These are phyloP conservation scores for Mesembrinibis cayennensis DNA, from an alignment of 2,113 vertebrate species.

Conservation along the genomic window DNA sequence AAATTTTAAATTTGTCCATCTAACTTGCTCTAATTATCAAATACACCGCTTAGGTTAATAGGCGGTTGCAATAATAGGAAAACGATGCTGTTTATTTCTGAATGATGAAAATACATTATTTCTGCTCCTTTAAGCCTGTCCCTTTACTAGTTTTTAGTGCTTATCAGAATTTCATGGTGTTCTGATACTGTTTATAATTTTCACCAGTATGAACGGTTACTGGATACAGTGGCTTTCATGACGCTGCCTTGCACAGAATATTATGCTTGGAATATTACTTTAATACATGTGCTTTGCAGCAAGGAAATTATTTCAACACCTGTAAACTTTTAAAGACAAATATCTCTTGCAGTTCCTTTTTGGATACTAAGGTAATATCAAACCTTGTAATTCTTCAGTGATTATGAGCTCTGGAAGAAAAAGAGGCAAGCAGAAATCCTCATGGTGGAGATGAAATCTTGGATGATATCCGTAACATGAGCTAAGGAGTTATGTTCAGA, in stretches of 20 bases:
- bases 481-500: neutral
- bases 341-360: neutral
- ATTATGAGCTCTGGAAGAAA: conserved; percentile 18
- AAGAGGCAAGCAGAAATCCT: conserved; percentile 10
- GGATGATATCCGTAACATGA: neutral
- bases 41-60: neutral
- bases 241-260: neutral
- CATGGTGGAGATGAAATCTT: neutral
- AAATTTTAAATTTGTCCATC: neutral
- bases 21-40: neutral
- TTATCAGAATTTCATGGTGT: neutral
- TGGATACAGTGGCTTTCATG: neutral
- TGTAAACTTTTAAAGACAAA: conserved; percentile 5
- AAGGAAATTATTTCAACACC: neutral
- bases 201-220: neutral
- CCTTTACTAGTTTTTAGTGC: neutral
- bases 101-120: neutral
- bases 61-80: neutral
- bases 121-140: neutral
- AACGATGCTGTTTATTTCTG: neutral
- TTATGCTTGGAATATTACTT: neutral
- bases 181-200: neutral
- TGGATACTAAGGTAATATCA: neutral
- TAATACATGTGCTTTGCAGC: neutral
- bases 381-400: conserved; percentile 14